A percentile compares a stretch with the other conserved stretches of the same genome.
phyloP scores from a whole-genome alignment of 1,140 invertebrate genomes.

The Streblospio benedicti region DNA sequence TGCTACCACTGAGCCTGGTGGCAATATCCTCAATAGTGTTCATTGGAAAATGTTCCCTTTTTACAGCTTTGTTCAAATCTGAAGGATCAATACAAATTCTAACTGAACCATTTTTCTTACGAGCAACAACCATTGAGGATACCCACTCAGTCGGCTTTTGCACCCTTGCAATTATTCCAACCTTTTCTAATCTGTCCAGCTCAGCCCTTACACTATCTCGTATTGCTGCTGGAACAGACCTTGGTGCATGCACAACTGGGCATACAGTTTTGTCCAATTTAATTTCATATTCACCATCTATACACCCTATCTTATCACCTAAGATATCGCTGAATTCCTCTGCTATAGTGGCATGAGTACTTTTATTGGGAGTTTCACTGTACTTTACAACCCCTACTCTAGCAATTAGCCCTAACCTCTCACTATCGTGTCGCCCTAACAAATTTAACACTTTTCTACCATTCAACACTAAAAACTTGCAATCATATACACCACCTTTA shows the following conservation, averaged over 20 bases:
- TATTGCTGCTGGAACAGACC: slow-evolving; percentile 8
- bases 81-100: slow-evolving; percentile 25
- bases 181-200: slow-evolving; percentile 19
- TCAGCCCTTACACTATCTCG: slow-evolving; percentile 25
- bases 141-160: slow-evolving; percentile 22
- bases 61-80: background rate
- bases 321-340: no score
- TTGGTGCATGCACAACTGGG: slow-evolving; percentile 8
- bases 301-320: slow-evolving; percentile 17
- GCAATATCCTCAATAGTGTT: background rate
- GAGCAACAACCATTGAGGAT: slow-evolving; percentile 18
- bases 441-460: no score
- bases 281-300: slow-evolving; percentile 13
- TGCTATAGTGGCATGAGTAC: no score
- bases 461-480: no score
- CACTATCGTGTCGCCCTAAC: no score
- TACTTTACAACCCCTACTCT: no score
- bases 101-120: slow-evolving; percentile 21
- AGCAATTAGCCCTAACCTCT: no score
- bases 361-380: no score
- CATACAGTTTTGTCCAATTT: background rate
- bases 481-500: no score
- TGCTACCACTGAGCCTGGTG: background rate
- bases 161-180: slow-evolving; percentile 20
- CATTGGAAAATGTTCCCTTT: background rate